Base-by-base conservation (phyloP, 64 coral and sea anemone genomes). In the Trachythela sp. region DNA sequence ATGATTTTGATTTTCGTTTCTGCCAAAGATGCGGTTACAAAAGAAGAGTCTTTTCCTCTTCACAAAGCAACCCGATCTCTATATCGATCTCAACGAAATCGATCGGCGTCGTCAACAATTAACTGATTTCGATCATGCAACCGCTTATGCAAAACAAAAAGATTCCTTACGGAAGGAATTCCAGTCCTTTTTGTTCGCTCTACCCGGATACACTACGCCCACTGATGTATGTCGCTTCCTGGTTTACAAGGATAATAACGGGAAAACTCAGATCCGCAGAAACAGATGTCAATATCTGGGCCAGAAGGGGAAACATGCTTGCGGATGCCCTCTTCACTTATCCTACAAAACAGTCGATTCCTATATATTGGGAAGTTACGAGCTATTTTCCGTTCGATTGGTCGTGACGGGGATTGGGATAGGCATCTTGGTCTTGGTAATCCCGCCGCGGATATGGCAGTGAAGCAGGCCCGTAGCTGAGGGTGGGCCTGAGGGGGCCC, bases 171-270 rank as follows among this genome's bases (percentile, higher is more conserved):
- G 33, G 34, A 80, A 7, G 34, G 75, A 37, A 39, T 80, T 80
- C 4, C 27, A 80, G 34, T 11, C 3, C 34, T 80, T 80, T 80
- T 36, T 80, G 4, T 9, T 15, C 31, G 26, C 75, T 9, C 11
- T 80, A 39, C 11, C 75, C 8, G 75, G 75, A 13, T 18, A 80
- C 75, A 15, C 75, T 29, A 17, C 20, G 27, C 1, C n/a, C n/a
- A n/a, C n/a, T n/a, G 75, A 80, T 18, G 20, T 80, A 37, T 80
- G 75, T 80, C 75, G 75, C 1, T 80, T 80, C 31, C 37, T 80
- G 30, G 34, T 80, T 0, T 37, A 80, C 37, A 80, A 80, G 38
- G 75, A 80, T 39, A 37, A 35, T 29, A 80, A 37, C 15, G 75
- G 75, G 6, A 80, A 80, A 37, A 80, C 75, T 17, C 75, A 80